Evolutionary conservation across 1,140 invertebrate species (phyloP).

Genomic region (Drosophila seguyi): DNA sequence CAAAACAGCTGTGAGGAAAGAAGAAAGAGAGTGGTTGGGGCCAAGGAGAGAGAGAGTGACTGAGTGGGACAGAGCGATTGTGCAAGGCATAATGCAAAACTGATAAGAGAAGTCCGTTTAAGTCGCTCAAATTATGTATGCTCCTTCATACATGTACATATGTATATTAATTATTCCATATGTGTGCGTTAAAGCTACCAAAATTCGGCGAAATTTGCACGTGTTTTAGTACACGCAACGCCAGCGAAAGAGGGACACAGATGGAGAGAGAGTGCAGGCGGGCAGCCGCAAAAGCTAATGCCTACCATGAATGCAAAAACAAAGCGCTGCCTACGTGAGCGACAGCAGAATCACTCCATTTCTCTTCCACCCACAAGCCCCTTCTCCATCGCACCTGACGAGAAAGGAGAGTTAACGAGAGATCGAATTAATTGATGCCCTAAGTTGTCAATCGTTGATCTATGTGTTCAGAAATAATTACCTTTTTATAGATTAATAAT

Average conservation of each 20-base stretch:
- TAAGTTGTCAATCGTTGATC: neutral
- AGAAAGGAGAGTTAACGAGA: neutral
- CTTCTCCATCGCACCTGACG: conserved; percentile 8
- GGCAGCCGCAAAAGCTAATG: conserved; percentile 6
- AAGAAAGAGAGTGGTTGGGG: neutral
- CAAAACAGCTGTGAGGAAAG: conserved; percentile 51
- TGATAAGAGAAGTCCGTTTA: conserved; percentile 47
- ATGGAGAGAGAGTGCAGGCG: conserved; percentile 13
- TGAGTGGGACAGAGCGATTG: conserved; percentile 14
- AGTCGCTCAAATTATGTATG: conserved; percentile 29
- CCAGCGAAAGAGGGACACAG: conserved; percentile 3
- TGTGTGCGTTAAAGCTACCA: conserved; percentile 5
- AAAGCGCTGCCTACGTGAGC: conserved; percentile 77
- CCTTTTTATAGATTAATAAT: too few species aligned
- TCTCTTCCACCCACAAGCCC: conserved; percentile 4
- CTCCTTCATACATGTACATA: too few species aligned
- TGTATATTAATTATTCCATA: conserved; percentile 2
- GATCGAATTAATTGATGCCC: conserved; percentile 24
- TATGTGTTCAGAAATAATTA: too few species aligned
- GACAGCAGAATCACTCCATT: conserved; percentile 26
- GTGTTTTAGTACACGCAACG: conserved; percentile 51
- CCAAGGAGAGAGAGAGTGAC: neutral
- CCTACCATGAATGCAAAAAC: conserved; percentile 37
- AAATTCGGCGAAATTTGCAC: conserved; percentile 62
- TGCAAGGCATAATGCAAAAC: conserved; percentile 58